Evolutionary conservation across 2,888 invertebrate genomes (phyloP).

Genomic region (Platycheirus albimanus): DNA sequence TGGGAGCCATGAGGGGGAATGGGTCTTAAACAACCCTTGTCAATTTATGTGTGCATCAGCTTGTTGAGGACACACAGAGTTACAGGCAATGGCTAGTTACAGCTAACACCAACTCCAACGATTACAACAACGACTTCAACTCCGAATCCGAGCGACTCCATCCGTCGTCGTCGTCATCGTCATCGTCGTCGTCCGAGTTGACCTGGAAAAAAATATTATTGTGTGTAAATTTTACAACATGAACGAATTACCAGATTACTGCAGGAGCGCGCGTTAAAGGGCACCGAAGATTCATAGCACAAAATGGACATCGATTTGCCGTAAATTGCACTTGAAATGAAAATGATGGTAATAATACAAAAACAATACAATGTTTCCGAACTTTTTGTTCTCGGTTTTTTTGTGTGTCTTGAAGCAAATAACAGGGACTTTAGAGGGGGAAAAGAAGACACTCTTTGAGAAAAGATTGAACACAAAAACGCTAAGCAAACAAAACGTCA

Average conservation of each 20-base stretch:
- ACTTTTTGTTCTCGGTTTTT: too few species aligned
- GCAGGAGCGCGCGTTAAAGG: conserved; percentile 21
- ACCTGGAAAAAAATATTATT: conserved; percentile 43
- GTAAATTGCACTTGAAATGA: conserved; percentile 59
- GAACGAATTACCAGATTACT: conserved; percentile 37
- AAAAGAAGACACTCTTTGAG: background rate
- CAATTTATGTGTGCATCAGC: conserved; percentile 43
- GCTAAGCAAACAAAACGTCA: conserved; percentile 8
- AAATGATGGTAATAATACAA: conserved; percentile 32
- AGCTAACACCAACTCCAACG: background rate
- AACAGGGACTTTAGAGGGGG: conserved; percentile 3
- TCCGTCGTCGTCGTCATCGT: background rate
- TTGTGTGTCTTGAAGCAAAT: too few species aligned
- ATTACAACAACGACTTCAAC: background rate
- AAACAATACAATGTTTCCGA: conserved; percentile 28
- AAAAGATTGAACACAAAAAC: conserved; percentile 18
- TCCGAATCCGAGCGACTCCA: background rate
- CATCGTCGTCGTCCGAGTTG: conserved; percentile 2
- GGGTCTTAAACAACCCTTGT: conserved; percentile 17
- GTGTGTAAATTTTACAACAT: conserved; percentile 46
- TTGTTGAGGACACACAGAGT: conserved; percentile 26
- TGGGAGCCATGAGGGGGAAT: background rate
- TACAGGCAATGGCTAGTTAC: conserved; percentile 11
- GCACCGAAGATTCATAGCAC: conserved; percentile 43
- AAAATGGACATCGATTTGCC: conserved; percentile 54